Conservation (phyloP, 37 sponge, comb jelly and placozoan genomes). For the Chondrilla cf. caribensis region DNA sequence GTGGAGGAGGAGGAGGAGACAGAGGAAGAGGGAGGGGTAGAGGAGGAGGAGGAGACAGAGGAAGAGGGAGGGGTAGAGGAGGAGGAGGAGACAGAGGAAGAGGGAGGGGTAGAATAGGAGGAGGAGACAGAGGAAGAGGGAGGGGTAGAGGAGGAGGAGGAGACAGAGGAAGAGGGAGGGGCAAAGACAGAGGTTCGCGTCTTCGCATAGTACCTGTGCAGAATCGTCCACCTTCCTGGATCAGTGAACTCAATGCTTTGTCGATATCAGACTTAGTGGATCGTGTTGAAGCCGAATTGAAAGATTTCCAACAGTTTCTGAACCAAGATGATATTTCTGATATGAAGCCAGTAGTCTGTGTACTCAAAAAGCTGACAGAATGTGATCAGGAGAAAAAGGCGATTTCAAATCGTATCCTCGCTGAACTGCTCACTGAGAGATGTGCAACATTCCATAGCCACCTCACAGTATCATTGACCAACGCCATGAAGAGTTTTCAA, state of each 20-base stretch:
- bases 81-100: neutral
- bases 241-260: neutral
- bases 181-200: conserved; percentile 3
- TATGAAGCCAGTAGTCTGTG: conserved; percentile 1
- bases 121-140: conserved; percentile 20
- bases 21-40: no score
- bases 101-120: conserved; percentile 18
- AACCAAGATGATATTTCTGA: conserved; percentile 1
- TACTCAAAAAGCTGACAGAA: conserved; percentile 12
- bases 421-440: conserved; percentile 51
- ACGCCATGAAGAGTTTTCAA: no score
- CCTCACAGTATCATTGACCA: no score
- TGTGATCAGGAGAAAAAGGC: neutral
- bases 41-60: no score
- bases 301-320: conserved; percentile 17
- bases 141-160: conserved; percentile 26
- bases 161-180: neutral
- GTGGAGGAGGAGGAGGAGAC: no score
- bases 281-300: neutral
- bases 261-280: neutral
- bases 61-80: neutral
- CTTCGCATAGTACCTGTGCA: neutral
- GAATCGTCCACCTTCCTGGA: neutral
- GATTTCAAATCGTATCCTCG: conserved; percentile 35
- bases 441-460: conserved; percentile 38